Base-by-base conservation (phyloP, 1,140 invertebrate genomes). In the Ips typographus region DNA sequence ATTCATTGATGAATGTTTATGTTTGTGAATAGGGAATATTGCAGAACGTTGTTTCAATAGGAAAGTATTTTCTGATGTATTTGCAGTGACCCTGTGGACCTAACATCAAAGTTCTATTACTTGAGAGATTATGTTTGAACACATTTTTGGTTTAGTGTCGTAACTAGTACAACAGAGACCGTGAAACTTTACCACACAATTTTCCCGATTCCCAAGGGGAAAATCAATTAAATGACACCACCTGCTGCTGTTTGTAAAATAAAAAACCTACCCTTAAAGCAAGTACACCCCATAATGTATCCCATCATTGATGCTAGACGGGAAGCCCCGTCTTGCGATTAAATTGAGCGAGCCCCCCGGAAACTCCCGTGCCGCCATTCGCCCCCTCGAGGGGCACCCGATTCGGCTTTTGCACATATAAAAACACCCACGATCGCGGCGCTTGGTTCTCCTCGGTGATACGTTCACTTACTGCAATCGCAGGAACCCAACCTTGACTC, bases 241-340 rank as follows among this genome's bases (percentile, higher is more conserved):
- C 44, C 44, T 49, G 44, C 44, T 49, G 22, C 6, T 22, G 22
- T 49, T 49, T 22, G 44, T 8, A 49, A 49, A 49, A 8, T 3
- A 49, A 3, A 49, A 49, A 49, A 49, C 47, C 37, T 88, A 92
- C 91, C 91, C 91, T 91, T 91, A 83, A 92, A 88, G 85, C 90
- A 91, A 83, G 90, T 90, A 85, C 91, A 92, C 83, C 91, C 90
- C 91, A 93, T 93, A 86, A 92, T 92, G 86, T 91, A 92, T 83
- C 89, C 90, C 90, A 92, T 92, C 90, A 92, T 90, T 79, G 85
- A 85, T 77, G 75, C 73, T 58, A 74, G 74, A 74, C 78, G 79
- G 79, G 79, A 74, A 68, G 67, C 74, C 73, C 73, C 76, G 69
- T 64, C 77, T 65, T 71, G 66, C 70, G 71, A 63, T 77, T 79